Base-by-base conservation (phyloP, 2,888 invertebrate species). In the Rhodophaea formosa region DNA sequence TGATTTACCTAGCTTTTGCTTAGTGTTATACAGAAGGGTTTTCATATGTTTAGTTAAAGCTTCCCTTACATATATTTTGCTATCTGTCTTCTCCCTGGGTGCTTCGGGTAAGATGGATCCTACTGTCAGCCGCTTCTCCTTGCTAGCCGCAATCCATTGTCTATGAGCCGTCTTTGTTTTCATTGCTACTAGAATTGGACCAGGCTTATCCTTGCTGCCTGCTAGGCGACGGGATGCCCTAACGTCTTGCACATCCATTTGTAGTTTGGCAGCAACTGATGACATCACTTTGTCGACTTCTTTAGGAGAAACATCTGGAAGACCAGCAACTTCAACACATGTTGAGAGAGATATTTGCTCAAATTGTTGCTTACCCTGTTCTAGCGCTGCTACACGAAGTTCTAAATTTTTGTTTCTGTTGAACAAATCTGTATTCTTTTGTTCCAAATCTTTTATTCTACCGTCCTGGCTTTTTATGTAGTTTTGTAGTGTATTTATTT, bases 381-480 rank as follows among this genome's bases (percentile, higher is more conserved):
- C 56, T 12, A 59, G 14, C 0, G 32, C 44, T 14, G 44, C 14
- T 2, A 59, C 51, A n/a, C 59, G 30, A 1, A 59, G 45, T 14
- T 59, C n/a, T 14, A 47, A 47, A 17, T 47, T 47, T n/a, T n/a
- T n/a, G n/a, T n/a, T n/a, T n/a, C n/a, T n/a, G n/a, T n/a, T n/a
- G n/a, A n/a, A n/a, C n/a, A 10, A 17, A n/a, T 53, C 55, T n/a
- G 30, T 6, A 39, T 56, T 53, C 42, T 56, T 49, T 23, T 53
- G 52, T 16, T 39, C 63, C n/a, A n/a, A n/a, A n/a, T 57, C 54
- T 57, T 61, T 63, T 17, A 66, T 66, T 43, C 16, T 56, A 8
- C 1, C 59, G 10, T 65, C 60, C 39, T 69, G 67, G 8, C 57
- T 56, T 61, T 61, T 59, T 8, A 67, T 53, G 8, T 62, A 59